phyloP scores from a whole-genome alignment of 2,888 invertebrate species.

The Argynnis bischoffii region DNA sequence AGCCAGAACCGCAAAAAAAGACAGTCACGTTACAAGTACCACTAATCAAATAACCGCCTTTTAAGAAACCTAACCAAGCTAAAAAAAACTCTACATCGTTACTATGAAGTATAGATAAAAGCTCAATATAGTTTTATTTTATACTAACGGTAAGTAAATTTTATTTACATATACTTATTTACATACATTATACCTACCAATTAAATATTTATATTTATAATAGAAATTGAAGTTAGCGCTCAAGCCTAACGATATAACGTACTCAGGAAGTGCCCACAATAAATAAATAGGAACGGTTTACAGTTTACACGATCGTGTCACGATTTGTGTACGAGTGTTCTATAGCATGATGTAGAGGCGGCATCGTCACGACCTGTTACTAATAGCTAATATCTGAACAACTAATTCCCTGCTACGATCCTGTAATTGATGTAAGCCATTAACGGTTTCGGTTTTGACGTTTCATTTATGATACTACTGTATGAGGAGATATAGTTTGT shows the following conservation, averaged over 20 bases:
- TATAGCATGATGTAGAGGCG: conserved; percentile 6
- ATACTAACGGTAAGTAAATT: too few species aligned
- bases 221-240: not conserved
- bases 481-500: too few species aligned
- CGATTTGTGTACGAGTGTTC: conserved; percentile 9
- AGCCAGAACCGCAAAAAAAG: too few species aligned
- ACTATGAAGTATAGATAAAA: too few species aligned
- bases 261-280: conserved; percentile 11
- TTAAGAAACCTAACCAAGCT: too few species aligned
- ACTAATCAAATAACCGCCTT: too few species aligned
- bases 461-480: not conserved
- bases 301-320: conserved; percentile 21
- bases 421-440: conserved; percentile 9
- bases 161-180: too few species aligned
- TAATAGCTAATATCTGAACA: conserved; percentile 28
- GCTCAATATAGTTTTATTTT: too few species aligned
- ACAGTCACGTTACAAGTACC: too few species aligned
- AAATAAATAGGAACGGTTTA: conserved; percentile 18
- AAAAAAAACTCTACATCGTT: too few species aligned
- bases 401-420: conserved; percentile 26
- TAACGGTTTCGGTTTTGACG: not conserved
- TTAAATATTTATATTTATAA: too few species aligned
- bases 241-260: not conserved
- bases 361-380: conserved; percentile 24
- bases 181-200: too few species aligned